phyloP scores from a whole-genome alignment of 1,140 invertebrate genomes.

The Hyles vespertilio region DNA sequence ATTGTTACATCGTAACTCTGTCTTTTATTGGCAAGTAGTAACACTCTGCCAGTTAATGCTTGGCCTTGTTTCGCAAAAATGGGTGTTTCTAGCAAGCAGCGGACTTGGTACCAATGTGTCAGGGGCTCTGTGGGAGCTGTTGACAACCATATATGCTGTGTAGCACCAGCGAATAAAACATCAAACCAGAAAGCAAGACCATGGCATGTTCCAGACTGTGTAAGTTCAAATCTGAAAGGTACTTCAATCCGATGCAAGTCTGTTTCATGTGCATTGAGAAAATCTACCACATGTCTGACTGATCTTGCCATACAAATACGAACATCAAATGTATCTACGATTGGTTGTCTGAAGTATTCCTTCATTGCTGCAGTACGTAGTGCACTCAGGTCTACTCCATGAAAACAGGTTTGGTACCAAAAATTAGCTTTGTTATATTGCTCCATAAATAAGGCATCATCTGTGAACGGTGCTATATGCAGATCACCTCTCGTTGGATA shows the following conservation, averaged over 20 bases:
- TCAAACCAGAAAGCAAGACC: slow-evolving; percentile 99
- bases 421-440: slow-evolving; percentile 99
- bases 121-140: slow-evolving; percentile 98
- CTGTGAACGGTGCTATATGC: slow-evolving; percentile 98
- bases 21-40: slow-evolving; percentile 95
- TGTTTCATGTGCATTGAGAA: slow-evolving; percentile 93
- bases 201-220: slow-evolving; percentile 96
- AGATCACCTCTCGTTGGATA: slow-evolving; percentile 97
- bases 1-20: slow-evolving; percentile 99
- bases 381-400: slow-evolving; percentile 96
- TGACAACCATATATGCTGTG: slow-evolving; percentile 96
- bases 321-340: slow-evolving; percentile 99
- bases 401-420: slow-evolving; percentile 99
- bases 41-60: slow-evolving; percentile 89
- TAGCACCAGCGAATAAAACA: slow-evolving; percentile 96
- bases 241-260: slow-evolving; percentile 98
- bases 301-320: slow-evolving; percentile 98
- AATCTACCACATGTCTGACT: slow-evolving; percentile 96
- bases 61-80: slow-evolving; percentile 97
- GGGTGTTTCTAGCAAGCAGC: slow-evolving; percentile 95
- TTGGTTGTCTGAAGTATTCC: slow-evolving; percentile 99
- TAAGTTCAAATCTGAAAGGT: slow-evolving; percentile 94
- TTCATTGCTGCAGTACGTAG: slow-evolving; percentile 92
- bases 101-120: slow-evolving; percentile 99
- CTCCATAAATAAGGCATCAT: slow-evolving; percentile 98